Percentiles rank a stretch among this genome's conserved stretches.
Conservation (phyloP, 2,888 invertebrate species). For the Prenolepis imparis region DNA sequence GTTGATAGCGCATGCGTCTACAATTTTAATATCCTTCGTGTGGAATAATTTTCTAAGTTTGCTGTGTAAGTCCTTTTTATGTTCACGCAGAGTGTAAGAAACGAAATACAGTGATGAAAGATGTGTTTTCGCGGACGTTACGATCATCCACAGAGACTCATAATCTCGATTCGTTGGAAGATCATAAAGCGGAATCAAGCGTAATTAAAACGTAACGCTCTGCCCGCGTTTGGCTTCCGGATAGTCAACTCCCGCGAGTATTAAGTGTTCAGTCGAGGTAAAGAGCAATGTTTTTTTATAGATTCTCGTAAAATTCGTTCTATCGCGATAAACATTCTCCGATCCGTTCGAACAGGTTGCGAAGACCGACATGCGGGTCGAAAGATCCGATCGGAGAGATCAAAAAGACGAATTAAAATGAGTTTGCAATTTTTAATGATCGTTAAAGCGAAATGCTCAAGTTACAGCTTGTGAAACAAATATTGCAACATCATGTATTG, state of each 20-base stretch:
- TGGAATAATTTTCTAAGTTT: conserved; percentile 20
- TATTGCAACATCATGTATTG: neutral
- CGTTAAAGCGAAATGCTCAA: conserved; percentile 6
- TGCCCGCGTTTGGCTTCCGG: conserved; percentile 22
- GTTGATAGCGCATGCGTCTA: conserved; percentile 19
- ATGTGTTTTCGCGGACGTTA: conserved; percentile 46
- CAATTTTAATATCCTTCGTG: conserved; percentile 64
- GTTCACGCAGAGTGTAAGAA: neutral
- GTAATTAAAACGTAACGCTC: conserved; percentile 69
- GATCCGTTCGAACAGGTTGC: conserved; percentile 20
- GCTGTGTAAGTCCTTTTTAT: neutral
- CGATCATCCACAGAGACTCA: conserved; percentile 62
- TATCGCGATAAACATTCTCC: conserved; percentile 49
- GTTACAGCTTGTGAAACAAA: conserved; percentile 11
- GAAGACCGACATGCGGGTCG: neutral
- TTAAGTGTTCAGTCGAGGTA: conserved; percentile 61
- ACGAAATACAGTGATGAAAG: conserved; percentile 3
- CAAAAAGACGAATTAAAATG: conserved; percentile 49
- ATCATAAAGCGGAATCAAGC: conserved; percentile 62
- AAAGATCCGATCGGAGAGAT: conserved; percentile 24
- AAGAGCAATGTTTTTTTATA: conserved; percentile 43
- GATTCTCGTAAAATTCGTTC: conserved; percentile 62
- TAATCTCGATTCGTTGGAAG: conserved; percentile 49
- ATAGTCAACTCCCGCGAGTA: conserved; percentile 53
- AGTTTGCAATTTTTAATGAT: neutral